Evolutionary conservation across 2,113 vertebrate species (phyloP).

Genomic region (Lipophrys pholis): DNA sequence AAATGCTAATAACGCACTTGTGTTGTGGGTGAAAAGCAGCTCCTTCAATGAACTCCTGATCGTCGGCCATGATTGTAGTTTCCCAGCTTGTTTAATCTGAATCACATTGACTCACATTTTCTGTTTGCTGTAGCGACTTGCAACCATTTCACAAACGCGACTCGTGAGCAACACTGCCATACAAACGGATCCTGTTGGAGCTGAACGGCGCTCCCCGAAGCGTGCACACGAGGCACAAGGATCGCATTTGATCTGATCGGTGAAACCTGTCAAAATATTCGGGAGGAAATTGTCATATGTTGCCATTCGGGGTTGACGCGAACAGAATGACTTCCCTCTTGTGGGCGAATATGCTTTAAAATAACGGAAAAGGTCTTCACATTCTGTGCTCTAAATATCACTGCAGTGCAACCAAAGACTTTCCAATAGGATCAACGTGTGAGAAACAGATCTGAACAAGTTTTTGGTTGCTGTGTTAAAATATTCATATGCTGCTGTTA

Average conservation of each 20-base stretch:
- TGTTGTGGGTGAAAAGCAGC: too few species aligned
- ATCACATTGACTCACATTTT: too few species aligned
- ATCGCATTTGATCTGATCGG: slow-evolving; percentile 1
- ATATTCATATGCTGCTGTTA: slow-evolving; percentile 14
- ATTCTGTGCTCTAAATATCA: background rate
- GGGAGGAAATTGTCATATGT: background rate
- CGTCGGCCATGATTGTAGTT: too few species aligned
- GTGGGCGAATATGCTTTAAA: background rate
- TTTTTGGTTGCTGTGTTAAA: slow-evolving; percentile 4
- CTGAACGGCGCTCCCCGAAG: background rate
- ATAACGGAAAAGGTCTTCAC: background rate
- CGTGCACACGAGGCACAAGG: background rate
- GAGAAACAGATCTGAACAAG: slow-evolving; percentile 6
- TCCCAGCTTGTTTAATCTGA: too few species aligned
- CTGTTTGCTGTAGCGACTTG: too few species aligned
- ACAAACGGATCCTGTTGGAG: background rate
- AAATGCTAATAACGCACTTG: too few species aligned
- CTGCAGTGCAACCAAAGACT: background rate
- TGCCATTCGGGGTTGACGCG: background rate
- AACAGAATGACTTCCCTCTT: slow-evolving; percentile 1
- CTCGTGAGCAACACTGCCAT: too few species aligned
- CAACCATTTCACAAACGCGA: too few species aligned
- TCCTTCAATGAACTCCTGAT: too few species aligned
- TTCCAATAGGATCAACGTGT: slow-evolving; percentile 1
- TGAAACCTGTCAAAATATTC: background rate